A percentile compares a stretch with the other conserved stretches of the same genome.
Conservation (phyloP, 1,140 invertebrate genomes). For the Hycleus phaleratus region DNA sequence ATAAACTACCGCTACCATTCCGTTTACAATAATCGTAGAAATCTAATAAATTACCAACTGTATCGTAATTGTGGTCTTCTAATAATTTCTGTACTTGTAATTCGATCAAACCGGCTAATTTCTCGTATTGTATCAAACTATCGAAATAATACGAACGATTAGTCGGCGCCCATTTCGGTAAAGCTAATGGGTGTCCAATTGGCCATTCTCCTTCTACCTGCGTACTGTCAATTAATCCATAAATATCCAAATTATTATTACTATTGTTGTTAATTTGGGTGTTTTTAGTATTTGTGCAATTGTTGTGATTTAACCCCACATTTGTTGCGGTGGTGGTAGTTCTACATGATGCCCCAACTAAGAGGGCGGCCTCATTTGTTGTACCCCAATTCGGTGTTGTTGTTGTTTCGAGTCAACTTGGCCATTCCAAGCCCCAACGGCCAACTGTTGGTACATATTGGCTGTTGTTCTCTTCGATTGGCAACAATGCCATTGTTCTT, state of each 20-base stretch:
- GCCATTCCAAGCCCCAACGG: slow-evolving; percentile 82
- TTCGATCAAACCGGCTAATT: slow-evolving; percentile 68
- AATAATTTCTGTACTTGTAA: slow-evolving; percentile 66
- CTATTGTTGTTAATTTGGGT: slow-evolving; percentile 1
- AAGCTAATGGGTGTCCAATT: slow-evolving; percentile 54
- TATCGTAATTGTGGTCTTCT: slow-evolving; percentile 77
- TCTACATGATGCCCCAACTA: slow-evolving; percentile 25
- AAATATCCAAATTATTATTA: slow-evolving; percentile 16
- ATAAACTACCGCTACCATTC: slow-evolving; percentile 51
- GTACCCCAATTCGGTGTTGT: slow-evolving; percentile 43
- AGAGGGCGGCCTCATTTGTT: slow-evolving; percentile 36
- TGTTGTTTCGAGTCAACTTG: slow-evolving; percentile 80
- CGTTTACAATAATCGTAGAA: slow-evolving; percentile 65
- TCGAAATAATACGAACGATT: slow-evolving; percentile 44
- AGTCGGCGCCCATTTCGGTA: slow-evolving; percentile 54
- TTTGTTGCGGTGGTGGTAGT: too few species aligned
- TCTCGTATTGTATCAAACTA: slow-evolving; percentile 65
- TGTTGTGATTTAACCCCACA: too few species aligned
- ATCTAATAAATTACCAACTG: slow-evolving; percentile 74
- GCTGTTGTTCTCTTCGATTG: slow-evolving; percentile 43
- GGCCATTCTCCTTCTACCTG: slow-evolving; percentile 51
- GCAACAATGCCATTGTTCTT: slow-evolving; percentile 42
- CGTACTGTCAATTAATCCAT: slow-evolving; percentile 38
- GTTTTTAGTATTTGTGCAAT: neutral
- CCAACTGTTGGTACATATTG: slow-evolving; percentile 64